These are phyloP conservation scores for Conger conger DNA, from an alignment of 2,113 vertebrate genomes.

Conservation along the genomic window DNA sequence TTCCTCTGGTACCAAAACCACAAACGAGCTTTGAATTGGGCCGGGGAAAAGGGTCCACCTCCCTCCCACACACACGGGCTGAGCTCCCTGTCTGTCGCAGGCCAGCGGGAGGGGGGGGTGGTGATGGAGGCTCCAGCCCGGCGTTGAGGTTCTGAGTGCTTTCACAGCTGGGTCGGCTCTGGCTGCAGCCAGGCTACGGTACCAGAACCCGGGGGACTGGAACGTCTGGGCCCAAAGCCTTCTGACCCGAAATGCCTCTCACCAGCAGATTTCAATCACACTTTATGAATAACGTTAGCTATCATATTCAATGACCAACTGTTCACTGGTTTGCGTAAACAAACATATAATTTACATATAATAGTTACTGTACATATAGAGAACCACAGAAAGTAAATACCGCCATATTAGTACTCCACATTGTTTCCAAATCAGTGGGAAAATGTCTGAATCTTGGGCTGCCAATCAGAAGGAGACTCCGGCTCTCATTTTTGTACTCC, in stretches of 20 bases:
- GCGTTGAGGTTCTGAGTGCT: constrained; percentile 40
- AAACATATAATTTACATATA: too few relatives aligned
- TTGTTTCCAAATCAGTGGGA: too few relatives aligned
- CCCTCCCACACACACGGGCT: constrained; percentile 28
- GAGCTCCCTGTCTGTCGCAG: not conserved
- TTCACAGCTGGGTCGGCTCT: constrained; percentile 46
- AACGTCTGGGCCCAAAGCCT: not conserved
- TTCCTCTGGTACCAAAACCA: constrained; percentile 22
- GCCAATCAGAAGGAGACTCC: too few relatives aligned
- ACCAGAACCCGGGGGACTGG: constrained; percentile 3
- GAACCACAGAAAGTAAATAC: too few relatives aligned
- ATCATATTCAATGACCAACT: not conserved
- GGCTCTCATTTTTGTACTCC: too few relatives aligned
- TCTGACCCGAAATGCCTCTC: not conserved
- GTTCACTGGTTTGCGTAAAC: not conserved
- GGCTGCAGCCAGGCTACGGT: constrained; percentile 40
- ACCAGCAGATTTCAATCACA: not conserved
- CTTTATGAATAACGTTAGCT: not conserved
- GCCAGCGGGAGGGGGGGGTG: constrained; percentile 16
- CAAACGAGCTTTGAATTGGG: constrained; percentile 30
- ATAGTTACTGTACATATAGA: too few relatives aligned
- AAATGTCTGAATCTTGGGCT: too few relatives aligned
- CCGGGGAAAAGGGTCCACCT: constrained; percentile 39
- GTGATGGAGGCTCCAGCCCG: constrained; percentile 29
- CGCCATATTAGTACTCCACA: too few relatives aligned